A percentile compares a stretch with the other conserved stretches of the same genome.
Evolutionary conservation across 37 sponge, comb jelly and placozoan species (phyloP).

Genomic region (Chondrilla cf. caribensis): DNA sequence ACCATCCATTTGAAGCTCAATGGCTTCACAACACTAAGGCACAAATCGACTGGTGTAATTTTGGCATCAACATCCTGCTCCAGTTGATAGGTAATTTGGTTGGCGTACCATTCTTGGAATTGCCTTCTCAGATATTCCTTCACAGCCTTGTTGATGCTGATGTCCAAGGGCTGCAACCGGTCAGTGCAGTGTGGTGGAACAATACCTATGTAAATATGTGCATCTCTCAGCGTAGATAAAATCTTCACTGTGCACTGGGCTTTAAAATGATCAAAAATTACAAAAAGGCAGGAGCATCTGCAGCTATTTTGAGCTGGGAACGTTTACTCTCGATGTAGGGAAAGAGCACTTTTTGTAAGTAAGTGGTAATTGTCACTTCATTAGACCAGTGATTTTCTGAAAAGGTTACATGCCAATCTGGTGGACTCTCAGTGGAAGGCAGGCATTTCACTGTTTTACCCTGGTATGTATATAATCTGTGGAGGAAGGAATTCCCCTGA

Average conservation of each 20-base stretch:
- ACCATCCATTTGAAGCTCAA: constrained; percentile 58
- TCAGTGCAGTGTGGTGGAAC: constrained; percentile 12
- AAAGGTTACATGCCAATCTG: constrained; percentile 26
- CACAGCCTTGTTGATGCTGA: constrained; percentile 4
- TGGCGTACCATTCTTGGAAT: constrained; percentile 22
- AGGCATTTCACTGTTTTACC: constrained; percentile 12
- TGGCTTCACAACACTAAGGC: constrained; percentile 39
- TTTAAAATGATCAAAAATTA: constrained; percentile 6
- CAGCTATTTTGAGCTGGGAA: neutral
- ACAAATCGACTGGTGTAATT: neutral
- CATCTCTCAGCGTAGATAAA: neutral
- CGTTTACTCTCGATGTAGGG: neutral
- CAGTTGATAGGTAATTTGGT: neutral
- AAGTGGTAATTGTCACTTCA: neutral
- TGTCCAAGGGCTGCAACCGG: constrained; percentile 18
- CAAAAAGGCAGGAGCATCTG: neutral
- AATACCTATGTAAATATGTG: neutral
- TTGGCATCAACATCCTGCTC: neutral
- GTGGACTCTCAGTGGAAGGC: constrained; percentile 6
- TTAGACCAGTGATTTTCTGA: constrained; percentile 17
- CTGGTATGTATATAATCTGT: constrained; percentile 8
- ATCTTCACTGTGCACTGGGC: neutral
- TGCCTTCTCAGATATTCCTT: neutral
- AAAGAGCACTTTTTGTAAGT: neutral
- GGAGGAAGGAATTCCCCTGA: constrained; percentile 16